A percentile compares a stretch with the other conserved stretches of the same genome.
Evolutionary conservation across 2,797 vertebrate species (phyloP).

Genomic region (Falco naumanni): DNA sequence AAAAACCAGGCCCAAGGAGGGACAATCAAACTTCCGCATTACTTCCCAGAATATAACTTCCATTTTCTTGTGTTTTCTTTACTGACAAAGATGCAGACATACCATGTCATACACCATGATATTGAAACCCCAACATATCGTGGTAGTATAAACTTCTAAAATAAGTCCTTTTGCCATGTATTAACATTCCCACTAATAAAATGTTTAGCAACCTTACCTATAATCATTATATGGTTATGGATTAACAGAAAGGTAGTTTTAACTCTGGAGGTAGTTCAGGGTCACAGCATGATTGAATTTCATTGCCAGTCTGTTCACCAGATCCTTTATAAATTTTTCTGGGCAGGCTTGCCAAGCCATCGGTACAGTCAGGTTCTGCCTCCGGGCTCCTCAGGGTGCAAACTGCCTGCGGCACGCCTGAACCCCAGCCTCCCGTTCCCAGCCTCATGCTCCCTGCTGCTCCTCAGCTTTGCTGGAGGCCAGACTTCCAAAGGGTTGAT

Average conservation of each 20-base stretch:
- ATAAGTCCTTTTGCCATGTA: background rate
- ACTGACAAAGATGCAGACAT: accelerated
- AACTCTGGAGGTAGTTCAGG: background rate
- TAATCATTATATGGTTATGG: background rate
- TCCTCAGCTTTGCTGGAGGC: background rate
- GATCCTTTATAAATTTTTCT: background rate
- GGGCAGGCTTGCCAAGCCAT: background rate
- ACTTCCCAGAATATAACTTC: background rate
- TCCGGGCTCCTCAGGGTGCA: background rate
- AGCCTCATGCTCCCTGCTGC: background rate
- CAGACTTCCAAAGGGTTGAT: background rate
- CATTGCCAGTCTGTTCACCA: background rate
- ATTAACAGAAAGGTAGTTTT: background rate
- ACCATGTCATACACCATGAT: accelerated
- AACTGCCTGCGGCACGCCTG: accelerated
- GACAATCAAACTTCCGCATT: background rate
- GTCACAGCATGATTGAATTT: background rate
- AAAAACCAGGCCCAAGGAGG: background rate
- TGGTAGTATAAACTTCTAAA: accelerated
- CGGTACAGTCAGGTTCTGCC: background rate
- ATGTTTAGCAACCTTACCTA: accelerated
- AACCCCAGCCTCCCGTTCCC: background rate
- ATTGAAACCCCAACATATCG: accelerated
- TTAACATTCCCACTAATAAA: background rate
- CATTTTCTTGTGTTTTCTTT: background rate